Percentiles rank a stretch among this genome's conserved stretches.
Conservation (phyloP, 1,140 invertebrate species). For the Drosophila murphyi region DNA sequence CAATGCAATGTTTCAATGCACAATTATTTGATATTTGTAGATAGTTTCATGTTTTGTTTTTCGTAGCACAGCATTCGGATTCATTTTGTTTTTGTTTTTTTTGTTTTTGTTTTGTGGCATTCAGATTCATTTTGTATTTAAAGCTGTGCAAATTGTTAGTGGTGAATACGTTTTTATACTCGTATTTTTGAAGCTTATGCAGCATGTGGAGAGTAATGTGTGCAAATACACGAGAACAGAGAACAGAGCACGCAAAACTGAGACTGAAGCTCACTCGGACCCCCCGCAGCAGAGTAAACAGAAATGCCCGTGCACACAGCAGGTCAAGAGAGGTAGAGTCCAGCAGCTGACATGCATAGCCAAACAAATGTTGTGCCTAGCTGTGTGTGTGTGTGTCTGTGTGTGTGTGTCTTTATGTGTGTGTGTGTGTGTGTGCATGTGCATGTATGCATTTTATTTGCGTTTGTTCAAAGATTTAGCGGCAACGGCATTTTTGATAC, state of each 20-base stretch:
- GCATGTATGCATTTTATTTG: slow-evolving; percentile 54
- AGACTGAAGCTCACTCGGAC: slow-evolving; percentile 6
- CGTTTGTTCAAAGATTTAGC: slow-evolving; percentile 66
- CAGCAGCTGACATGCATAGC: slow-evolving; percentile 38
- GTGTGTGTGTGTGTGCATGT: slow-evolving; percentile 8
- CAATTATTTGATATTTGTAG: slow-evolving; percentile 1
- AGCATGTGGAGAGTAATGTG: slow-evolving; percentile 36
- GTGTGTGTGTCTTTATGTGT: slow-evolving; percentile 7
- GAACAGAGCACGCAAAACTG: not conserved
- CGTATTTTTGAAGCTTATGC: slow-evolving; percentile 44
- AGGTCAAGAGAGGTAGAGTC: slow-evolving; percentile 1
- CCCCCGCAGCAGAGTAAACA: slow-evolving; percentile 45
- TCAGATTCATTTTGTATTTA: slow-evolving; percentile 8
- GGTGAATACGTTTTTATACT: slow-evolving; percentile 37
- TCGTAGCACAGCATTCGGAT: not conserved
- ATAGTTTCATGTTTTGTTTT: not conserved
- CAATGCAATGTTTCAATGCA: not conserved
- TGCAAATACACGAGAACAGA: slow-evolving; percentile 53
- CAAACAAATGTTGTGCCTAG: slow-evolving; percentile 53
- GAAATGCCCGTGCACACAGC: slow-evolving; percentile 43
- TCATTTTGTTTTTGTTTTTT: not conserved
- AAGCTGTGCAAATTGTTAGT: slow-evolving; percentile 20
- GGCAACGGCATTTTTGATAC: slow-evolving; percentile 66
- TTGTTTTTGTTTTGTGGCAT: not conserved
- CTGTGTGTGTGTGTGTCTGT: slow-evolving; percentile 6